Percentiles rank a stretch among this genome's conserved stretches.
Conservation (phyloP, 2,888 invertebrate genomes). For the Drosophila mimica region DNA sequence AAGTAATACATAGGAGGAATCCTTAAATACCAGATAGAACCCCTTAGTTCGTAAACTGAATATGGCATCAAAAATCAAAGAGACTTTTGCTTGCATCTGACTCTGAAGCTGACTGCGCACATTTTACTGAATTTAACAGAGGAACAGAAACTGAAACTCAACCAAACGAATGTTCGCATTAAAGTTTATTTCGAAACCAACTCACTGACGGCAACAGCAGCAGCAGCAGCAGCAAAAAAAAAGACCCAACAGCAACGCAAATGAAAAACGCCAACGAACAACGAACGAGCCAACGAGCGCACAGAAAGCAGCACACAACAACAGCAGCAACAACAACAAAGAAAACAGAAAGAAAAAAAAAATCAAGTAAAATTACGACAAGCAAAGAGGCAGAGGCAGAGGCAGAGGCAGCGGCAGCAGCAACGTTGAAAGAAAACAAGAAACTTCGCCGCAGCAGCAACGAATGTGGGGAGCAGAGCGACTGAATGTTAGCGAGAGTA, state of each 20-base stretch:
- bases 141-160: constrained; percentile 75
- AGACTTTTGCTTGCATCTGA: constrained; percentile 20
- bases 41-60: not conserved
- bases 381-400: constrained; percentile 56
- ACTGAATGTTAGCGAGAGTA: constrained; percentile 12
- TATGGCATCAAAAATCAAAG: constrained; percentile 6
- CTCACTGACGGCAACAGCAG: constrained; percentile 51
- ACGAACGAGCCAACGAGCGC: constrained; percentile 59
- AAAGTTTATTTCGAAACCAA: constrained; percentile 81
- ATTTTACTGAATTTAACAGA: constrained; percentile 74
- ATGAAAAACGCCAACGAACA: constrained; percentile 67
- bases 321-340: constrained; percentile 37
- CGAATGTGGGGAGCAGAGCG: constrained; percentile 36
- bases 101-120: constrained; percentile 73
- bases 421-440: constrained; percentile 70
- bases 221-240: constrained; percentile 37
- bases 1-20: not conserved
- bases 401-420: constrained; percentile 23
- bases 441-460: constrained; percentile 61
- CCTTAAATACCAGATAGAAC: not conserved
- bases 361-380: constrained; percentile 81
- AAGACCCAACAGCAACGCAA: constrained; percentile 61
- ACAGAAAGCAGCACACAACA: constrained; percentile 66
- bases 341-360: constrained; percentile 56
- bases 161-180: constrained; percentile 72